phyloP scores from a whole-genome alignment of 1,140 invertebrate species.

The Diorhabda sublineata region DNA sequence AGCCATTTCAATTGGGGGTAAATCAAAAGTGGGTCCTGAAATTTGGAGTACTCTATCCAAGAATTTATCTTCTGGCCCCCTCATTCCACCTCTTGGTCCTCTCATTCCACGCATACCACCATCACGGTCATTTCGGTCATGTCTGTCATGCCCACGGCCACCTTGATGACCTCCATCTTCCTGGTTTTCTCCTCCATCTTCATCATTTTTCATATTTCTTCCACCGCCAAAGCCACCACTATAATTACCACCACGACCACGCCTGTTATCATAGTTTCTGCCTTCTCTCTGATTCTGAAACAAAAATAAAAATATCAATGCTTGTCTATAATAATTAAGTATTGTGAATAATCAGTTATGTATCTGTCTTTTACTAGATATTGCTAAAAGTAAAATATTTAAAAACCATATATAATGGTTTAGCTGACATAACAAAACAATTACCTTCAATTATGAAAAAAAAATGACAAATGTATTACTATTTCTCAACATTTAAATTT shows the following conservation, averaged over 20 bases:
- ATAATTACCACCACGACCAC: slow-evolving; percentile 16
- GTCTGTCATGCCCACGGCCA: not conserved
- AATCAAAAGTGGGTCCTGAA: slow-evolving; percentile 65
- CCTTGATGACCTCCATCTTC: not conserved
- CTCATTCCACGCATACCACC: not conserved
- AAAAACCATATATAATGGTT: too few relatives aligned
- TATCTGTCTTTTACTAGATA: too few relatives aligned
- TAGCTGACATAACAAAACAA: too few relatives aligned
- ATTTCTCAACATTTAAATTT: too few relatives aligned
- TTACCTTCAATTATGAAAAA: too few relatives aligned
- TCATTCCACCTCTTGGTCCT: slow-evolving; percentile 4
- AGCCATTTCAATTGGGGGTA: slow-evolving; percentile 60
- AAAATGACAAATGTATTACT: too few relatives aligned
- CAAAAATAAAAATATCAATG: not conserved
- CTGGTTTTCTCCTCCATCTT: not conserved
- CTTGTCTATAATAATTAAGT: too few relatives aligned
- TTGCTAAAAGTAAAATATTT: too few relatives aligned
- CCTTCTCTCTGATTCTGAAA: not conserved
- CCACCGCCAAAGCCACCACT: slow-evolving; percentile 4
- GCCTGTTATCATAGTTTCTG: slow-evolving; percentile 13
- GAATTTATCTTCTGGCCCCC: slow-evolving; percentile 67
- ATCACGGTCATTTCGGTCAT: not conserved
- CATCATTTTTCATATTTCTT: slow-evolving; percentile 7
- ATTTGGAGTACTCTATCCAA: slow-evolving; percentile 62
- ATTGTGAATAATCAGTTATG: too few relatives aligned